A percentile compares a stretch with the other conserved stretches of the same genome.
Evolutionary conservation across 2,888 invertebrate genomes (phyloP).

Genomic region (Lithophane socia): DNA sequence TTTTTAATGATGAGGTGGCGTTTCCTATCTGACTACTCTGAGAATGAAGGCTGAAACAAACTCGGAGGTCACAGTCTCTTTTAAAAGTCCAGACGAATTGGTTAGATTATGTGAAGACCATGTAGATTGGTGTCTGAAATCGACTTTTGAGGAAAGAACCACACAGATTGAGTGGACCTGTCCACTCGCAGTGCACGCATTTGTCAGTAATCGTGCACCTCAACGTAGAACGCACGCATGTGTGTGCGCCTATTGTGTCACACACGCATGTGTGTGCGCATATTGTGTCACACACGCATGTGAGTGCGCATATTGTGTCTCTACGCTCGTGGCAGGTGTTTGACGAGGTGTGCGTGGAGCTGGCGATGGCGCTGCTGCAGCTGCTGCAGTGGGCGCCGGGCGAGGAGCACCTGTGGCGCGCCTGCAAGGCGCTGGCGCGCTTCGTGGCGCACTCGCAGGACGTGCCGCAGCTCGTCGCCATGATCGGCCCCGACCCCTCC

Average conservation of each 20-base stretch:
- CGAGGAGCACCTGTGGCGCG: constrained; percentile 95
- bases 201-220: too few relatives aligned
- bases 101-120: too few relatives aligned
- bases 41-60: too few relatives aligned
- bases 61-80: too few relatives aligned
- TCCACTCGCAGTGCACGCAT: too few relatives aligned
- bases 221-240: background rate
- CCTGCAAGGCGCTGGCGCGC: constrained; percentile 94
- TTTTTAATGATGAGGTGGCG: too few relatives aligned
- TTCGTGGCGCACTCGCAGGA: constrained; percentile 95
- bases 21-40: too few relatives aligned
- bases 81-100: too few relatives aligned
- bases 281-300: constrained; percentile 13
- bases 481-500: constrained; percentile 97
- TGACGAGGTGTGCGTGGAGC: constrained; percentile 97
- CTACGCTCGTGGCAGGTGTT: constrained; percentile 92
- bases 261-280: background rate
- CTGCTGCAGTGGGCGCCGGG: constrained; percentile 95
- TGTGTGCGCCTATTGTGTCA: constrained; percentile 21
- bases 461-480: constrained; percentile 96
- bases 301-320: constrained; percentile 24
- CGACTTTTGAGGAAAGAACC: too few relatives aligned
- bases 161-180: too few relatives aligned
- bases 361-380: constrained; percentile 97
- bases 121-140: too few relatives aligned